Conservation (phyloP, 1,140 invertebrate species). For the Drosophila virilis region DNA sequence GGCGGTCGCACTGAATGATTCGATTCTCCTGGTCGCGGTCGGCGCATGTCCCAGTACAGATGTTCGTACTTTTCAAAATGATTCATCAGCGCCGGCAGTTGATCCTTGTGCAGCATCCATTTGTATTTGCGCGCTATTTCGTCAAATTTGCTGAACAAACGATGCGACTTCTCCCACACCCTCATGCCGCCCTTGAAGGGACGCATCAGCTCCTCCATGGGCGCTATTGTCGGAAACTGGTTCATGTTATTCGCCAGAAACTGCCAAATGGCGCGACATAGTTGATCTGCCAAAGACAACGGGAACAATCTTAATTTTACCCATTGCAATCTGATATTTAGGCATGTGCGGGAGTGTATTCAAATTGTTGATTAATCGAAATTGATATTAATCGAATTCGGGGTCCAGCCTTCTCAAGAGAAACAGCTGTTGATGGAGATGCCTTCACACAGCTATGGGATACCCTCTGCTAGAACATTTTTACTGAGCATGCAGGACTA, state of each 20-base stretch:
- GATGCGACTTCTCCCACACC: slow-evolving; percentile 62
- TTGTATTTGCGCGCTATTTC: slow-evolving; percentile 56
- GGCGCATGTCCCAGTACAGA: slow-evolving; percentile 54
- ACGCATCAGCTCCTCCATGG: slow-evolving; percentile 67
- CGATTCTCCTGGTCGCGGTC: slow-evolving; percentile 34
- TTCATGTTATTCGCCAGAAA: slow-evolving; percentile 57
- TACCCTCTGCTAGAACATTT: no score
- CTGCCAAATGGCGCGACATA: slow-evolving; percentile 57
- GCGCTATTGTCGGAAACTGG: slow-evolving; percentile 61
- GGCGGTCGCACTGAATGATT: neutral
- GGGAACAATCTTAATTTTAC: neutral
- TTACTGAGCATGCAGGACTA: no score
- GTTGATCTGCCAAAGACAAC: slow-evolving; percentile 14
- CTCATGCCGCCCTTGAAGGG: slow-evolving; percentile 34
- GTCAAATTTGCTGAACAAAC: slow-evolving; percentile 62
- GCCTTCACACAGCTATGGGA: no score
- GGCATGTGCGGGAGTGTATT: no score
- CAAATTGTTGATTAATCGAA: no score
- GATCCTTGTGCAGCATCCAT: slow-evolving; percentile 48
- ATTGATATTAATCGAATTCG: no score
- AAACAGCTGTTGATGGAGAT: no score
- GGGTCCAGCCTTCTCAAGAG: no score
- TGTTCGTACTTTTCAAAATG: slow-evolving; percentile 37
- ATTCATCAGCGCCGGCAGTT: slow-evolving; percentile 52
- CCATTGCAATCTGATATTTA: neutral